Conservation (phyloP, 2,113 vertebrate species). For the Corydoras sp. region DNA sequence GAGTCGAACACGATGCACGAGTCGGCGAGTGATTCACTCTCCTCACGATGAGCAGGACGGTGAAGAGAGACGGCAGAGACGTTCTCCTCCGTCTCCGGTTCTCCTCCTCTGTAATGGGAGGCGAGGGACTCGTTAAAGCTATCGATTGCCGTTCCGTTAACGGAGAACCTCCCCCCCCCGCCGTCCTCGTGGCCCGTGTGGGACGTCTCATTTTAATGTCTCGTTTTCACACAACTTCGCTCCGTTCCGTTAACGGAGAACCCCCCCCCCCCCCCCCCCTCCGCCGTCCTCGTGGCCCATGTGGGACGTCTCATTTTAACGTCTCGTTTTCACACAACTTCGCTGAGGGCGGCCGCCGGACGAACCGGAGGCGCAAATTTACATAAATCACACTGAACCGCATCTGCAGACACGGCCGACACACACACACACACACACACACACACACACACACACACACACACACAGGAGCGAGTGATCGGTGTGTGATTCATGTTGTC, state of each 20-base stretch:
- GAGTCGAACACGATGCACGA: conserved; percentile 5
- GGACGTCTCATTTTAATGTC: conserved; percentile 21
- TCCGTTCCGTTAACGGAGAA: conserved; percentile 73
- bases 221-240: background rate
- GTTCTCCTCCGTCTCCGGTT: conserved; percentile 58
- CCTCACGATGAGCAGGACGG: conserved; percentile 7
- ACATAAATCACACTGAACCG: no score
- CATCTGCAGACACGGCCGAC: no score
- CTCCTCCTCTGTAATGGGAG: conserved; percentile 80
- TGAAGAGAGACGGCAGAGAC: background rate
- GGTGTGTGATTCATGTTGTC: background rate
- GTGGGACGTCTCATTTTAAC: conserved; percentile 25
- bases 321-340: background rate
- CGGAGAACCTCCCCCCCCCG: conserved; percentile 46
- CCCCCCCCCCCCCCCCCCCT: conserved; percentile 27
- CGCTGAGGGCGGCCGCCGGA: no score
- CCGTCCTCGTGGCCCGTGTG: conserved; percentile 11
- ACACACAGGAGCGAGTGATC: no score
- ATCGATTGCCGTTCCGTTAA: conserved; percentile 82
- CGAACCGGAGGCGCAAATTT: no score
- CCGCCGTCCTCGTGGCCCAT: conserved; percentile 4
- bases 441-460: no score
- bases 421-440: no score
- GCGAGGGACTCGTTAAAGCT: conserved; percentile 83
- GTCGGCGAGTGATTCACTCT: conserved; percentile 11